These are phyloP conservation scores for Epinephelus awoara DNA, from an alignment of 2,797 vertebrate genomes.

Conservation along the genomic window DNA sequence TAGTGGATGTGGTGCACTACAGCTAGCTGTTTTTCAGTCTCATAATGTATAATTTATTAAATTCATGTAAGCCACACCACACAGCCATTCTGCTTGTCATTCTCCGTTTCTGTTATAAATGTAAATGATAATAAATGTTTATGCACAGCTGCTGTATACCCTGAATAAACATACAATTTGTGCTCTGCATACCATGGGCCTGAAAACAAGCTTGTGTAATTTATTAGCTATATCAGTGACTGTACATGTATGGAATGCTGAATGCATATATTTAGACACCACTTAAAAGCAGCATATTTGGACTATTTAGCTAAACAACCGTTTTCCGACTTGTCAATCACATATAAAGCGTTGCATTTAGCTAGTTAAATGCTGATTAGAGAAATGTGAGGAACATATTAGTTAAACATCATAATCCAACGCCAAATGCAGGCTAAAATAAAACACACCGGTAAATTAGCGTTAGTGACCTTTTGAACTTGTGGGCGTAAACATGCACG, in stretches of 20 bases:
- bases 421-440: background rate
- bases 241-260: background rate
- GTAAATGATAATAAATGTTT: background rate
- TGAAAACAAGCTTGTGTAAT: background rate
- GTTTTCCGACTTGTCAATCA: background rate
- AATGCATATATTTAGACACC: accelerated
- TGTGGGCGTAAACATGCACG: no score
- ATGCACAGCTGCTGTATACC: background rate
- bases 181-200: background rate
- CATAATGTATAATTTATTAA: background rate
- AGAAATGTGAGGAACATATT: background rate
- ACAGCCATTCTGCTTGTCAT: background rate
- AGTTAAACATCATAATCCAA: background rate
- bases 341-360: background rate
- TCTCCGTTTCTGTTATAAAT: background rate
- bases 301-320: accelerated
- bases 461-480: background rate
- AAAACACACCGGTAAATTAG: no score
- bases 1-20: background rate
- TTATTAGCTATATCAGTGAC: no score
- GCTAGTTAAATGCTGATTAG: no score
- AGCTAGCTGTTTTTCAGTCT: background rate
- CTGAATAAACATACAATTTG: background rate
- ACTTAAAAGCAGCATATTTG: background rate
- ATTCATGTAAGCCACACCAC: background rate